Evolutionary conservation across 2,888 invertebrate species (phyloP).

Genomic region (Acheta domesticus): DNA sequence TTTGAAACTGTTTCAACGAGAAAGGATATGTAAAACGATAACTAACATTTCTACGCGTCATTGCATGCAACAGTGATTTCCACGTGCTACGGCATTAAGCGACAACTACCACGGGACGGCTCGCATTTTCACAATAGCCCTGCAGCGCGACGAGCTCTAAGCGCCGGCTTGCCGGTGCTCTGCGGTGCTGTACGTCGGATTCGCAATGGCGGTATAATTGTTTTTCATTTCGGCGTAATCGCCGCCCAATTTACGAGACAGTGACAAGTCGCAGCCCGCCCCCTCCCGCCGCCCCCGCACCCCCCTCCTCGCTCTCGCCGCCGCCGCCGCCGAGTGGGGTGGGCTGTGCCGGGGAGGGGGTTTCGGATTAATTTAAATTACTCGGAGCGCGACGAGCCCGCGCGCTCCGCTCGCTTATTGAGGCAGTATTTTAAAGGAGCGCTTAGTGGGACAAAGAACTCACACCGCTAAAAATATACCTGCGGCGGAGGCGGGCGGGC

Average conservation of each 20-base stretch:
- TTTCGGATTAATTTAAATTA: neutral
- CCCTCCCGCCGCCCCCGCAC: neutral
- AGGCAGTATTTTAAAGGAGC: neutral
- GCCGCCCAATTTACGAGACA: neutral
- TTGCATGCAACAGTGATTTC: too few species aligned
- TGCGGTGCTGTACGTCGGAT: too few species aligned
- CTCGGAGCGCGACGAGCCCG: neutral
- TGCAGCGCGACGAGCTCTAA: too few species aligned
- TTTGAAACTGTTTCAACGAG: too few species aligned
- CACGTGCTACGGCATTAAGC: too few species aligned
- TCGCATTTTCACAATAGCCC: too few species aligned
- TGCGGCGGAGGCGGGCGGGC: neutral
- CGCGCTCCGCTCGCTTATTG: neutral
- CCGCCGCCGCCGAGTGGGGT: neutral
- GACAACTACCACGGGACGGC: too few species aligned
- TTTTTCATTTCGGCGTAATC: slow-evolving; percentile 8
- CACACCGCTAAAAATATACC: neutral
- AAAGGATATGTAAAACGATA: too few species aligned
- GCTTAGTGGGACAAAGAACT: neutral
- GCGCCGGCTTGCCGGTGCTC: too few species aligned
- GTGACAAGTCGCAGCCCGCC: neutral
- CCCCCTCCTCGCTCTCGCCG: neutral
- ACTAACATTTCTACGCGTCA: too few species aligned
- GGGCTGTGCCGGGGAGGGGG: neutral
- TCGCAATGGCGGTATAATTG: neutral